Evolutionary conservation across 2,797 vertebrate genomes (phyloP).

Genomic region (Sebastes melanostomus): DNA sequence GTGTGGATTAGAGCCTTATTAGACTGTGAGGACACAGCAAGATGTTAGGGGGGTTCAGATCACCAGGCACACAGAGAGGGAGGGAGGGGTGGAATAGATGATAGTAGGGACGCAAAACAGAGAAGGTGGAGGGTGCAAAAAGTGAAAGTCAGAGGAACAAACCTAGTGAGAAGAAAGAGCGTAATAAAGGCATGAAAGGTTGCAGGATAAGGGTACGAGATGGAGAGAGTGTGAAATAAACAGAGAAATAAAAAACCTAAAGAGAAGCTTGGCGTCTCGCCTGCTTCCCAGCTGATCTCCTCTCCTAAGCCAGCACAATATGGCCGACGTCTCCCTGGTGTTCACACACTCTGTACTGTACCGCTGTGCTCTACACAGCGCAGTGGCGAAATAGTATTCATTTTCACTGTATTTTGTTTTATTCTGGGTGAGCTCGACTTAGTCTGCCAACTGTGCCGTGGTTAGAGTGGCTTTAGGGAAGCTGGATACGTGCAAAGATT

Average conservation of each 20-base stretch:
- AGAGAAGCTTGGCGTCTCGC: slow-evolving; percentile 74
- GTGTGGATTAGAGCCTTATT: slow-evolving; percentile 88
- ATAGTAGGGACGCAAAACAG: slow-evolving; percentile 17
- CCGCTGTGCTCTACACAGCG: slow-evolving; percentile 49
- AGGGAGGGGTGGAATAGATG: slow-evolving; percentile 37
- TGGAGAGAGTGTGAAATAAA: slow-evolving; percentile 44
- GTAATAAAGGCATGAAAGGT: not conserved
- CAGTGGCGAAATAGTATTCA: slow-evolving; percentile 67
- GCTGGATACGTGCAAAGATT: slow-evolving; percentile 51
- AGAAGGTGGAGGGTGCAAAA: slow-evolving; percentile 18
- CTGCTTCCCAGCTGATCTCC: slow-evolving; percentile 80
- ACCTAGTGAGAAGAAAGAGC: not conserved
- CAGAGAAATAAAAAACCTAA: slow-evolving; percentile 20
- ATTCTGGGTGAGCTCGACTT: slow-evolving; percentile 65
- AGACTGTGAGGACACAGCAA: slow-evolving; percentile 85
- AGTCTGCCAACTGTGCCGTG: slow-evolving; percentile 73
- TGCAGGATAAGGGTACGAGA: slow-evolving; percentile 1
- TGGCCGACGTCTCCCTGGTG: slow-evolving; percentile 76
- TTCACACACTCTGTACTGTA: slow-evolving; percentile 61
- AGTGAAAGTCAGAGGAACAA: not conserved
- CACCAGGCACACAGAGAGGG: slow-evolving; percentile 63
- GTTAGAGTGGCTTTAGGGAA: slow-evolving; percentile 65
- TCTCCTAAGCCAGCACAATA: slow-evolving; percentile 82
- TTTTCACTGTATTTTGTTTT: slow-evolving; percentile 65
- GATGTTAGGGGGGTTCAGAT: slow-evolving; percentile 84